phyloP scores from a whole-genome alignment of 2,888 invertebrate genomes.

The Nomada ruficornis region DNA sequence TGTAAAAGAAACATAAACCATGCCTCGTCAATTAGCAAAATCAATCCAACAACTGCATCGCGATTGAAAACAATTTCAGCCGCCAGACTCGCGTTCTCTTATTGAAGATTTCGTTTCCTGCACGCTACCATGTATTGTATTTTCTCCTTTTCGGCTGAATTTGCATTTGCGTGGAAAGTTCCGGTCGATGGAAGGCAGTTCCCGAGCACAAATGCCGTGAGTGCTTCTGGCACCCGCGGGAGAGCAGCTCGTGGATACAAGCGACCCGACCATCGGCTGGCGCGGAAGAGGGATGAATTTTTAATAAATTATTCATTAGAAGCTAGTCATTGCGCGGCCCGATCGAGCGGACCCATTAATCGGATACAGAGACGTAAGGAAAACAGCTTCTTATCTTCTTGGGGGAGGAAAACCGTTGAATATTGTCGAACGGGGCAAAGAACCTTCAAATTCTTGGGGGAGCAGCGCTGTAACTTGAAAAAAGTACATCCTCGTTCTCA shows the following conservation, averaged over 20 bases:
- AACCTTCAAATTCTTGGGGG: neutral
- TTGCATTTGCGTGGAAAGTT: slow-evolving; percentile 72
- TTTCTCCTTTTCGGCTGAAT: slow-evolving; percentile 50
- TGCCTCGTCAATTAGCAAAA: neutral
- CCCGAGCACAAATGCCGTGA: slow-evolving; percentile 56
- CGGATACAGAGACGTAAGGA: slow-evolving; percentile 57
- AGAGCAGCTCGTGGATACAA: slow-evolving; percentile 7
- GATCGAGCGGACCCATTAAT: slow-evolving; percentile 65
- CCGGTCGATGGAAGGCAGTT: slow-evolving; percentile 60
- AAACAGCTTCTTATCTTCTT: slow-evolving; percentile 46
- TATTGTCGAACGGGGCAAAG: neutral
- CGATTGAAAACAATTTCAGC: slow-evolving; percentile 8
- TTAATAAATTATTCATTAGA: slow-evolving; percentile 76
- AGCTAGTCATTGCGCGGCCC: slow-evolving; percentile 47
- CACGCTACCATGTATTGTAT: neutral
- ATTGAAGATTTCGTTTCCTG: slow-evolving; percentile 15
- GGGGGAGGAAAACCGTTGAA: neutral
- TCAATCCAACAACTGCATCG: neutral
- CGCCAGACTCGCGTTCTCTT: neutral
- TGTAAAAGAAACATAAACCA: too few relatives aligned
- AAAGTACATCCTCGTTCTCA: too few relatives aligned
- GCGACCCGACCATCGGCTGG: neutral
- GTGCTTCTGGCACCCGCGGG: slow-evolving; percentile 55
- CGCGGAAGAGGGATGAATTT: slow-evolving; percentile 65
- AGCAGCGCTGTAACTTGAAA: too few relatives aligned